Conservation (phyloP, 92 coral and sea anemone genomes). For the Epizoanthus illoricatus region DNA sequence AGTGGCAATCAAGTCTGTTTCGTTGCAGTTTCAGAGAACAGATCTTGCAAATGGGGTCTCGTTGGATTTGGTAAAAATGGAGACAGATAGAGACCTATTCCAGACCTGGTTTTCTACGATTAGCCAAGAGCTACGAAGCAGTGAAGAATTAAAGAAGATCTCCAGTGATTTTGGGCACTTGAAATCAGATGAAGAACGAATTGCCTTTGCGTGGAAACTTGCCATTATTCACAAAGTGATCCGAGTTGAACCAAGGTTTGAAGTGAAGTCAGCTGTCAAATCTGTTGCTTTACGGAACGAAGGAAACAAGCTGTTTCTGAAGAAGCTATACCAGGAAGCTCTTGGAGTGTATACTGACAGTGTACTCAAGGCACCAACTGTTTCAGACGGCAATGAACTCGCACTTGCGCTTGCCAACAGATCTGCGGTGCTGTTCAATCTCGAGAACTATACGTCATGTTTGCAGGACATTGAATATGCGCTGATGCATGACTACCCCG, state of each 20-base stretch:
- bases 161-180: constrained; percentile 74
- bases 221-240: constrained; percentile 64
- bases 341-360: constrained; percentile 71
- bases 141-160: constrained; percentile 53
- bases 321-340: constrained; percentile 57
- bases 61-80: not conserved
- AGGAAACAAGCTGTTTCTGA: constrained; percentile 80
- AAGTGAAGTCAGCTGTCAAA: constrained; percentile 58
- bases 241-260: constrained; percentile 50
- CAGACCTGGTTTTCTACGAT: constrained; percentile 65
- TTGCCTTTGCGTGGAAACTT: constrained; percentile 63
- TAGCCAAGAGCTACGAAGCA: constrained; percentile 57
- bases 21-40: not conserved
- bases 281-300: constrained; percentile 67
- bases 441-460: constrained; percentile 61
- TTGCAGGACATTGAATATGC: constrained; percentile 74
- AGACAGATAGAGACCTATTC: constrained; percentile 28
- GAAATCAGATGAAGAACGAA: constrained; percentile 72
- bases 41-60: not conserved
- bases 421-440: constrained; percentile 82
- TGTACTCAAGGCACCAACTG: constrained; percentile 63
- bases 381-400: constrained; percentile 51
- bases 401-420: constrained; percentile 91
- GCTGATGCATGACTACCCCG: constrained; percentile 66
- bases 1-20: not conserved